A percentile compares a stretch with the other conserved stretches of the same genome.
Evolutionary conservation across 2,888 invertebrate species (phyloP).

Genomic region (Eulithis testata): DNA sequence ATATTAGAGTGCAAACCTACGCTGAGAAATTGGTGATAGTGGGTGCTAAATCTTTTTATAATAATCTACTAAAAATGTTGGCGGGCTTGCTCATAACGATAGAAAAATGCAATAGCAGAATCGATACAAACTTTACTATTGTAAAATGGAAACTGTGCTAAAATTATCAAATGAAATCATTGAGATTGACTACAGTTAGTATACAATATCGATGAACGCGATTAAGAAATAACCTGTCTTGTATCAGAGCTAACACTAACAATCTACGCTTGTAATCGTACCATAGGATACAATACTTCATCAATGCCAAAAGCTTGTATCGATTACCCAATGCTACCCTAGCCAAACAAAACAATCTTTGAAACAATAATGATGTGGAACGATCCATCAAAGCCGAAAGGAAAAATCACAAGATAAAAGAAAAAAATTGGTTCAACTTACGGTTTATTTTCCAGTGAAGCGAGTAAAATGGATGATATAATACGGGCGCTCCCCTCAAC

Average conservation of each 20-base stretch:
- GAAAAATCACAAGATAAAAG: slow-evolving; percentile 38
- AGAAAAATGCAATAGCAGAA: too few relatives aligned
- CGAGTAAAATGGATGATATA: slow-evolving; percentile 34
- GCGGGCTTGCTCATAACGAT: too few relatives aligned
- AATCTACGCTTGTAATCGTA: slow-evolving; percentile 3
- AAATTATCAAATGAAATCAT: too few relatives aligned
- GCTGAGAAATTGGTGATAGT: too few relatives aligned
- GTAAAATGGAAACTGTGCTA: too few relatives aligned
- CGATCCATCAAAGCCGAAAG: slow-evolving; percentile 53
- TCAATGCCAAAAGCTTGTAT: slow-evolving; percentile 36
- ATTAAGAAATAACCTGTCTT: slow-evolving; percentile 7
- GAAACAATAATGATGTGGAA: slow-evolving; percentile 48
- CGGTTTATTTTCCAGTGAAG: slow-evolving; percentile 38
- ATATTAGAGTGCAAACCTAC: too few relatives aligned
- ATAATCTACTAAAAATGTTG: too few relatives aligned
- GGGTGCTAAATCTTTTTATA: too few relatives aligned
- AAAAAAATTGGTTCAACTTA: slow-evolving; percentile 29
- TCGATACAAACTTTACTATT: too few relatives aligned
- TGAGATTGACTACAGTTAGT: too few relatives aligned
- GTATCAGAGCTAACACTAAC: slow-evolving; percentile 22
- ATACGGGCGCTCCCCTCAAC: slow-evolving; percentile 1
- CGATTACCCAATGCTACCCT: slow-evolving; percentile 42
- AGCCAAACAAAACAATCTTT: slow-evolving; percentile 45
- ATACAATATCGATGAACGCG: not conserved
- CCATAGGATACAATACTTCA: slow-evolving; percentile 15